Percentiles rank a stretch among this genome's conserved stretches.
phyloP scores from a whole-genome alignment of 2,797 vertebrate genomes.

The Clamator glandarius region DNA sequence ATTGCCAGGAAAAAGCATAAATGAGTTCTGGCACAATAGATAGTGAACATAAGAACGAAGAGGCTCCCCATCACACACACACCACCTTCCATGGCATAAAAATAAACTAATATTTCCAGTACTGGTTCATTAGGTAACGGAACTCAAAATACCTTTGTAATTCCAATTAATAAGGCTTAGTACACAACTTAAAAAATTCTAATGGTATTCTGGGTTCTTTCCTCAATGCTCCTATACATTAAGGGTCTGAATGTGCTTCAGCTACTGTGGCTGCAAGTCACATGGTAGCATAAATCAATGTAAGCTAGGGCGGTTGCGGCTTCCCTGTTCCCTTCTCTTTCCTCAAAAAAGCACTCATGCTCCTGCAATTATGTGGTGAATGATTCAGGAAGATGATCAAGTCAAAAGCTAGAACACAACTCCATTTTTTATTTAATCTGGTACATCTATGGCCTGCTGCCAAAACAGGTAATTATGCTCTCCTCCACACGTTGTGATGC shows the following conservation, averaged over 20 bases:
- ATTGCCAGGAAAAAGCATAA: slow-evolving; percentile 50
- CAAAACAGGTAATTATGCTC: background rate
- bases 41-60: background rate
- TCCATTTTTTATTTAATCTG: background rate
- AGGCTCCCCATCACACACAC: background rate
- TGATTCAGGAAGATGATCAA: background rate
- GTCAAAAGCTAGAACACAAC: background rate
- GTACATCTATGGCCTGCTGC: background rate
- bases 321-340: background rate
- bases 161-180: background rate
- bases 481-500: background rate
- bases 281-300: accelerated
- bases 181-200: background rate
- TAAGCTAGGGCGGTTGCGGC: background rate
- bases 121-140: background rate
- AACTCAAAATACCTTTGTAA: background rate
- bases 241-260: background rate
- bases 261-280: background rate
- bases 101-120: background rate
- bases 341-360: background rate
- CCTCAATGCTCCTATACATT: background rate
- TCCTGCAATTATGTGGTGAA: background rate
- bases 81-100: background rate
- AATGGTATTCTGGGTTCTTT: background rate
- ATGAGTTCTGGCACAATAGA: slow-evolving; percentile 16